phyloP scores from a whole-genome alignment of 2,888 invertebrate genomes.

The Nesidiocoris tenuis region DNA sequence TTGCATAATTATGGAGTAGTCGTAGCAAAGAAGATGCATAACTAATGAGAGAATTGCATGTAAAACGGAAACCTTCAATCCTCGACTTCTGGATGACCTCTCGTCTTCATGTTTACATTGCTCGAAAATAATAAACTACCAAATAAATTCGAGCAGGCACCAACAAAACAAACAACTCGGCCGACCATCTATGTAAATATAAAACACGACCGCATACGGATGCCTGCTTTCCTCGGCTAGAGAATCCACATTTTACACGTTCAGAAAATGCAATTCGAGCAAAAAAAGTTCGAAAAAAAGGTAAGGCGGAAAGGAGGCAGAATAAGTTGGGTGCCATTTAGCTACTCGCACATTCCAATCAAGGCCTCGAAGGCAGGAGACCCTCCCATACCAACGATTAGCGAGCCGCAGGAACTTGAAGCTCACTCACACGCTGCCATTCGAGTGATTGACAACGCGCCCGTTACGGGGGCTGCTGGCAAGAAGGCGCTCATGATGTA shows the following conservation, averaged over 20 bases:
- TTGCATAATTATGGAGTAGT: too few species aligned
- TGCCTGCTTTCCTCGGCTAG: neutral
- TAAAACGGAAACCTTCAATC: too few species aligned
- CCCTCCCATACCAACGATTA: neutral
- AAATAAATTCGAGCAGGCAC: too few species aligned
- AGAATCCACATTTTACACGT: neutral
- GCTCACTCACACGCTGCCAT: neutral
- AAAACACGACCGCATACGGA: neutral
- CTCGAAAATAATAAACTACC: too few species aligned
- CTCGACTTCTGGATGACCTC: too few species aligned
- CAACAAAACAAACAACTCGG: too few species aligned
- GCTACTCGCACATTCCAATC: neutral
- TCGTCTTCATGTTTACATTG: too few species aligned
- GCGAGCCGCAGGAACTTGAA: neutral
- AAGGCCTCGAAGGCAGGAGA: neutral
- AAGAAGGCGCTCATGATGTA: conserved; percentile 34
- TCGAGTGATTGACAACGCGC: conserved; percentile 40
- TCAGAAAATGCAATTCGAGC: neutral
- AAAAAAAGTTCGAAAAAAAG: neutral
- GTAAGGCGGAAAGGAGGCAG: neutral
- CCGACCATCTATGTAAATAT: too few species aligned
- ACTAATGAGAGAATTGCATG: too few species aligned
- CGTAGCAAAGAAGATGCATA: too few species aligned
- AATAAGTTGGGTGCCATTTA: neutral
- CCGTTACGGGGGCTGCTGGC: conserved; percentile 22